Base-by-base conservation (phyloP, 30 jellyfish, hydroid and myxozoan genomes). In the Aurelia aurita complex sp. Pacific region DNA sequence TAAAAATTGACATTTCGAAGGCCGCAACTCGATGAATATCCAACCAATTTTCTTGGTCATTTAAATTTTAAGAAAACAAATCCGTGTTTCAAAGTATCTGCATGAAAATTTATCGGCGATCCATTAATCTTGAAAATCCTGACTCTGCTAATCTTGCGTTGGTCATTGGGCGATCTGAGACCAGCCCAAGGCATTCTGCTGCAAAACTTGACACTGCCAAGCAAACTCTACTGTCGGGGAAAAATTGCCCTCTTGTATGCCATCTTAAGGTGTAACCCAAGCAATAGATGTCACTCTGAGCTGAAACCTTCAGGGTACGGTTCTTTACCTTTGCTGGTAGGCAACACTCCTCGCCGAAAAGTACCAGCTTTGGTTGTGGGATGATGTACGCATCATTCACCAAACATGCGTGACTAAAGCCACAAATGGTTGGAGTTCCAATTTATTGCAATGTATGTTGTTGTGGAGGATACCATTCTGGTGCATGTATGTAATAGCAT, bases 341-440 rank as follows among this genome's bases (percentile, higher is more conserved):
- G 17, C 78, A 68, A 12, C 52, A 68, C 5, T 68, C 78, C 10
- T 68, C 53, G 2, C 78, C 78, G 17, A 68, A 68, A n/a, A 34
- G 46, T 5, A n/a, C 78, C 78, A 68, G 17, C 29, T 23, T n/a
- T 34, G 53, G 54, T 17, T 68, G 78, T n/a, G 78, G 78, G 18
- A 68, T 68, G 46, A 34, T 34, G 53, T 68, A 68, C 16, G 78
- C 78, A 46, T 46, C 57, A 46, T 46, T 46, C 57, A 1, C 57
- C 12, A 46, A 46, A 46, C 57, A 68, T 36, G 78, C 78, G 2
- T 68, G 78, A 68, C 78, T 68, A 68, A 68, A 68, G 14, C 78
- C 78, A 46, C 57, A 46, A 6, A 46, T 68, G 16, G 54, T n/a
- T 68, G 78, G 78, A 34, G 78, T 68, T 68, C 78, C 78, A n/a